Conservation (phyloP, 2,797 vertebrate species). For the Alca torda region DNA sequence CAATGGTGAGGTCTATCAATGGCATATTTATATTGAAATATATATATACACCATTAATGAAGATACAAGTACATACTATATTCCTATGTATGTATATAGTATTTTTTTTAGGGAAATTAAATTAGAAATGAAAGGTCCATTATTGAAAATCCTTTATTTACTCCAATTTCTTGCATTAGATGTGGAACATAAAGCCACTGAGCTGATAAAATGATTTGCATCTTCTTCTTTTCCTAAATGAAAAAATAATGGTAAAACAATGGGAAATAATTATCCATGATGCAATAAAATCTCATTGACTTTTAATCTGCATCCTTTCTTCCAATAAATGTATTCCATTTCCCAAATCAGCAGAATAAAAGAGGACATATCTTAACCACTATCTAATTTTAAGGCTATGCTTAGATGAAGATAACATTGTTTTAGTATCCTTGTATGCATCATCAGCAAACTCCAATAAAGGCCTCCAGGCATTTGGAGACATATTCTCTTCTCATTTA, state of each 20-base stretch:
- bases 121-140: not conserved
- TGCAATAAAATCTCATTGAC: conserved; percentile 53
- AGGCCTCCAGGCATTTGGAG: not conserved
- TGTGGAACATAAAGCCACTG: not conserved
- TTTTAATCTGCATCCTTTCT: conserved; percentile 49
- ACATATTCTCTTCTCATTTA: conserved; percentile 23
- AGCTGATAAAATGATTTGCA: conserved; percentile 20
- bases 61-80: not conserved
- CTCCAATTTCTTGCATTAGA: not conserved
- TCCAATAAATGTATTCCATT: conserved; percentile 8
- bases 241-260: conserved; percentile 28
- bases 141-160: not conserved
- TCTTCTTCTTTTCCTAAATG: not conserved
- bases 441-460: conserved; percentile 40
- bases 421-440: not conserved
- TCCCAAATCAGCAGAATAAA: conserved; percentile 53
- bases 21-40: not conserved
- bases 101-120: not conserved
- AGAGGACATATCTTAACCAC: conserved; percentile 8
- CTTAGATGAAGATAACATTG: conserved; percentile 36
- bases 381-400: conserved; percentile 42
- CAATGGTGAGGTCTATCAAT: not conserved
- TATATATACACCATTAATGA: not conserved
- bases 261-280: conserved; percentile 49
- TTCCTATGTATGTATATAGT: not conserved